Evolutionary conservation across 92 coral and sea anemone genomes (phyloP).

Genomic region (Actinostola sp.): DNA sequence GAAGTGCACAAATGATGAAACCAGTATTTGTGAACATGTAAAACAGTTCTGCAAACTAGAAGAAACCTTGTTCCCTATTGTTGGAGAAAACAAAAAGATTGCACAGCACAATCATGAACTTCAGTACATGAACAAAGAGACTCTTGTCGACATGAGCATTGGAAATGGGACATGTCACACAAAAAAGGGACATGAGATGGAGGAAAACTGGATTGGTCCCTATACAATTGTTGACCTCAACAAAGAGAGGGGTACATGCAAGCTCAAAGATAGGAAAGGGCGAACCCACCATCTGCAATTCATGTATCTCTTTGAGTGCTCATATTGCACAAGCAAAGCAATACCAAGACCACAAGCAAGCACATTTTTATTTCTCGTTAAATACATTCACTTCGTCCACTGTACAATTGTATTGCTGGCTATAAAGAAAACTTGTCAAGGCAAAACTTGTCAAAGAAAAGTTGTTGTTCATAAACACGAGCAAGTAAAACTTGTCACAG

Average conservation of each 20-base stretch:
- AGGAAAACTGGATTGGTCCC: constrained; percentile 68
- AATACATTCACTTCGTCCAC: too few species aligned
- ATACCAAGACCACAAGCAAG: too few species aligned
- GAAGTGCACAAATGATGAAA: constrained; percentile 13
- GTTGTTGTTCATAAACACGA: too few species aligned
- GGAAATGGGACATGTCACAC: constrained; percentile 61
- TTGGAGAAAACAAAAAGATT: constrained; percentile 34
- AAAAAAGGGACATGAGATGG: constrained; percentile 52
- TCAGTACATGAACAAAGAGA: constrained; percentile 46
- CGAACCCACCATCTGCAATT: too few species aligned
- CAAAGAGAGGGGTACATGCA: constrained; percentile 37
- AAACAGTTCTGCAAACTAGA: constrained; percentile 21
- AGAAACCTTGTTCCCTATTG: constrained; percentile 40
- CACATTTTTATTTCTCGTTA: too few species aligned
- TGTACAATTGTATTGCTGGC: too few species aligned
- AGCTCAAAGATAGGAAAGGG: constrained; percentile 32
- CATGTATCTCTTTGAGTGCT: too few species aligned
- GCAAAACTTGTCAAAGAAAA: too few species aligned
- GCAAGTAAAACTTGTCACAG: too few species aligned
- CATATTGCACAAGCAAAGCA: too few species aligned
- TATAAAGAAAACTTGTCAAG: too few species aligned
- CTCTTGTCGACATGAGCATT: background rate
- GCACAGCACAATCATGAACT: constrained; percentile 65
- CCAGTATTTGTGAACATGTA: constrained; percentile 29
- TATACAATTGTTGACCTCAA: constrained; percentile 29